Percentiles rank a stretch among this genome's conserved stretches.
Conservation (phyloP, 2,797 vertebrate species). For the Typhlichthys subterraneus region DNA sequence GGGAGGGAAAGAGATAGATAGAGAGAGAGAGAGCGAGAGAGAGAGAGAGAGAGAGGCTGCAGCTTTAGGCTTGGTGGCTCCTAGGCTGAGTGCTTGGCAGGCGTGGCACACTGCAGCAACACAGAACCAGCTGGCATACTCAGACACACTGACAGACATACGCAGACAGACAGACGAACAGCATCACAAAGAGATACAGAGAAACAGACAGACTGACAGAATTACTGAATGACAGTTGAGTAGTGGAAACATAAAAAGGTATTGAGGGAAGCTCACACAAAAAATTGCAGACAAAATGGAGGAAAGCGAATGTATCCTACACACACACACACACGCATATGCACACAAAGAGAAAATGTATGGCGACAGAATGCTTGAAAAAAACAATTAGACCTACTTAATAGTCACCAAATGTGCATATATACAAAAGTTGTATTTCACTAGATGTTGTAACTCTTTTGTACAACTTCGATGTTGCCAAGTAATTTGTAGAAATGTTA, state of each 20-base stretch:
- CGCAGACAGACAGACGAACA: slow-evolving; percentile 16
- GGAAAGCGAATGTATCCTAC: too few relatives aligned
- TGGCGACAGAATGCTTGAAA: too few relatives aligned
- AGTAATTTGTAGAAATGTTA: slow-evolving; percentile 21
- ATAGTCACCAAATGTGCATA: background rate
- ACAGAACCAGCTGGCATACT: slow-evolving; percentile 49
- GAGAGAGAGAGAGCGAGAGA: slow-evolving; percentile 17
- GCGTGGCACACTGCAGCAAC: slow-evolving; percentile 55
- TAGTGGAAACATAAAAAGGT: too few relatives aligned
- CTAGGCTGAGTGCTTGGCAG: slow-evolving; percentile 50
- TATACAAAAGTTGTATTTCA: slow-evolving; percentile 4
- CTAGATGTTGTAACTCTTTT: slow-evolving; percentile 26
- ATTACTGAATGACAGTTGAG: too few relatives aligned
- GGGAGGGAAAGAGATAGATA: slow-evolving; percentile 5
- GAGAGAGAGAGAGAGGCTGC: slow-evolving; percentile 13
- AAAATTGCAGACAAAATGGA: background rate
- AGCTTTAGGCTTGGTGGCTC: slow-evolving; percentile 23
- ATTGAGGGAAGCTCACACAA: too few relatives aligned
- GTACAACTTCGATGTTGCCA: too few relatives aligned
- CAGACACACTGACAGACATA: slow-evolving; percentile 10
- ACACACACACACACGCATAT: too few relatives aligned
- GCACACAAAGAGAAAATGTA: too few relatives aligned
- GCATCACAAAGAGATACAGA: background rate
- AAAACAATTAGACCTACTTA: too few relatives aligned
- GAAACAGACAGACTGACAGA: slow-evolving; percentile 9